Conservation (phyloP, 2,888 invertebrate genomes). For the Tetrapedia diversipes region DNA sequence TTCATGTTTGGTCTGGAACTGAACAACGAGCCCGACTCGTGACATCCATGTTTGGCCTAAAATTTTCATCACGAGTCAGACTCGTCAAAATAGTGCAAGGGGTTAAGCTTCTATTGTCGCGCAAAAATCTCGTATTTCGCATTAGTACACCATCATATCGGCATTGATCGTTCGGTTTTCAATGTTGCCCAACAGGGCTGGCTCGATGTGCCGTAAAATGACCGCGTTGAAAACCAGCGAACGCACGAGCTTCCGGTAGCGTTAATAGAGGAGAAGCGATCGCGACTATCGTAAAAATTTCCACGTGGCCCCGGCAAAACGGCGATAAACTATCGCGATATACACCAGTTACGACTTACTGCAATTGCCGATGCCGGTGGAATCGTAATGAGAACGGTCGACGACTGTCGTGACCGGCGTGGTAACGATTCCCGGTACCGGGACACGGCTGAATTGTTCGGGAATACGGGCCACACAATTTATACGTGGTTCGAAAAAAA, state of each 20-base stretch:
- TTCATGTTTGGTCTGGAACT: too few relatives aligned
- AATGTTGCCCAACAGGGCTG: neutral
- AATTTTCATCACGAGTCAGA: too few relatives aligned
- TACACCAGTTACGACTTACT: conserved; percentile 61
- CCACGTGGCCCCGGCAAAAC: conserved; percentile 40
- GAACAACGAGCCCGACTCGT: too few relatives aligned
- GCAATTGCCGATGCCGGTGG: conserved; percentile 65
- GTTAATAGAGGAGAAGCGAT: conserved; percentile 19
- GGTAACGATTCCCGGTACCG: conserved; percentile 36
- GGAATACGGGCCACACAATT: neutral
- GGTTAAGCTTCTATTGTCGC: too few relatives aligned
- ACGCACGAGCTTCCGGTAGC: neutral
- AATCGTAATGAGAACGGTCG: conserved; percentile 65
- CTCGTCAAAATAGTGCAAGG: too few relatives aligned
- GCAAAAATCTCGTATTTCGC: neutral
- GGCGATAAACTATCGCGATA: conserved; percentile 66
- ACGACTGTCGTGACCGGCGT: conserved; percentile 67
- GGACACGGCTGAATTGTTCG: neutral
- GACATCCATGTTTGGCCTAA: too few relatives aligned
- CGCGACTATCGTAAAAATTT: conserved; percentile 52
- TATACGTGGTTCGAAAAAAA: too few relatives aligned
- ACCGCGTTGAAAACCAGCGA: neutral
- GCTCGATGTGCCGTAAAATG: neutral
- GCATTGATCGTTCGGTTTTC: neutral
- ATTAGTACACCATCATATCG: too few relatives aligned